Conservation (phyloP, 2,888 invertebrate genomes). For the Rotaria magnacalcarata region DNA sequence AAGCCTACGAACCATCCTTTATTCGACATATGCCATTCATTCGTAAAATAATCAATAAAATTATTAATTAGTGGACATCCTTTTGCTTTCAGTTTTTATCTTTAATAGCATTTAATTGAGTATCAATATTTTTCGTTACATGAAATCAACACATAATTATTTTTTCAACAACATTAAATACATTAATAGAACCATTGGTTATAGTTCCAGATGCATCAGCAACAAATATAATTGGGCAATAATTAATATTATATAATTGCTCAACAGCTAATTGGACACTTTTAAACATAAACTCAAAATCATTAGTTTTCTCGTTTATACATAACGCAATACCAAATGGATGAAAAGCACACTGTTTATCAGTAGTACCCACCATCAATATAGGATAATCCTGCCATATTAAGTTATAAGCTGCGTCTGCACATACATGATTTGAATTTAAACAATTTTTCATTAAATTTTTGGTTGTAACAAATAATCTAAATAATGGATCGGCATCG, state of each 20-base stretch:
- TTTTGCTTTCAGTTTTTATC: constrained; percentile 28
- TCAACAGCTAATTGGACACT: too few species aligned
- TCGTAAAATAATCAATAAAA: constrained; percentile 32
- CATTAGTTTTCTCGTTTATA: neutral
- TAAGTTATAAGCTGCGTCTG: neutral
- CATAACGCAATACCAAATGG: neutral
- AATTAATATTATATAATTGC: too few species aligned
- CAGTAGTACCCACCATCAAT: neutral
- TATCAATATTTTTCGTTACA: constrained; percentile 35
- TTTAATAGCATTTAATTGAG: constrained; percentile 35
- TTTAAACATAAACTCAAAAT: too few species aligned
- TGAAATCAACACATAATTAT: constrained; percentile 40
- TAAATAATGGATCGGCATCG: neutral
- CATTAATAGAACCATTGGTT: constrained; percentile 36
- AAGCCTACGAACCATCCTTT: constrained; percentile 39
- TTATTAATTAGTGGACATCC: constrained; percentile 12
- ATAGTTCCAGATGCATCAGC: constrained; percentile 30
- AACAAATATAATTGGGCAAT: constrained; percentile 5
- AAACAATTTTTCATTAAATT: constrained; percentile 5
- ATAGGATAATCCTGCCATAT: neutral
- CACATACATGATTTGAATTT: constrained; percentile 2
- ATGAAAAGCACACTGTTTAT: constrained; percentile 6
- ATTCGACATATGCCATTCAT: constrained; percentile 27
- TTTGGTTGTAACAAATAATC: neutral
- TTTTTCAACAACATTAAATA: constrained; percentile 33